Conservation (phyloP, 2,113 vertebrate genomes). For the Sapajus apella region DNA sequence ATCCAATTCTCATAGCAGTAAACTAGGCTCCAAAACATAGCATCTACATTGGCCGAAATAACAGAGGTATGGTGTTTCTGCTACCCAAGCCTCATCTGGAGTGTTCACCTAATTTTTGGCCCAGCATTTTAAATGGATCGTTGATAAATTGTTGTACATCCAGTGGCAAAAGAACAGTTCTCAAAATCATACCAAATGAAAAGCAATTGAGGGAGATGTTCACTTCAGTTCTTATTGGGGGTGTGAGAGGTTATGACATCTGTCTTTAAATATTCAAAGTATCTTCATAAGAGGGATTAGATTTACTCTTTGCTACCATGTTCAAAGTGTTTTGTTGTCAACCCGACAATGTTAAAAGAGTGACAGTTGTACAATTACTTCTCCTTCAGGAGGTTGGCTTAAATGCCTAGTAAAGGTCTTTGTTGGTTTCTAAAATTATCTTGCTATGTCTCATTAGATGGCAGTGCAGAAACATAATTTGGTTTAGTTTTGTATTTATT, state of each 20-base stretch:
- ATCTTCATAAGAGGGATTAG: neutral
- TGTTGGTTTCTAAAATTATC: neutral
- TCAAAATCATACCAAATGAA: neutral
- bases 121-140: neutral
- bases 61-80: neutral
- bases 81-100: neutral
- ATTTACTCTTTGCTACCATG: neutral
- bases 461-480: neutral
- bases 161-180: neutral
- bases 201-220: neutral
- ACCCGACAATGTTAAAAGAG: neutral
- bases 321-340: neutral
- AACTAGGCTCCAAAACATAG: neutral
- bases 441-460: neutral
- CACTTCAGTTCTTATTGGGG: neutral
- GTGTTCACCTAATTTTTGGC: neutral
- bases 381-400: neutral
- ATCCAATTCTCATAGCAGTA: neutral
- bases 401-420: neutral
- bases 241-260: too few relatives aligned
- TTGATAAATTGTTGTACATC: neutral
- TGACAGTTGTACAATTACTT: neutral
- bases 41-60: neutral
- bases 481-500: conserved; percentile 43
- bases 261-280: neutral